Base-by-base conservation (phyloP, 1,140 invertebrate genomes). In the Microplitis mediator region DNA sequence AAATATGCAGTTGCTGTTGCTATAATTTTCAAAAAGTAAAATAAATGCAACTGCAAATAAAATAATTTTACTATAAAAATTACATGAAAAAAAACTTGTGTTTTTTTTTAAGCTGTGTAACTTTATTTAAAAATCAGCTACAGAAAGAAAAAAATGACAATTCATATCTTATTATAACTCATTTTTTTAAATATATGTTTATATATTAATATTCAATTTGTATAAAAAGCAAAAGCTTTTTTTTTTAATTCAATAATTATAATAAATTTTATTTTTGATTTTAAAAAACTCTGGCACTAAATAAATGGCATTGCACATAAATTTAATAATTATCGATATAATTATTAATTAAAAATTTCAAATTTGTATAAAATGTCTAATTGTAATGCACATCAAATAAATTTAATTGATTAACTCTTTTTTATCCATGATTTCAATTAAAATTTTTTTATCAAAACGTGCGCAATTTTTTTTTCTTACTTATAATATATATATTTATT, bases 251-350 rank as follows among this genome's bases (percentile, higher is more conserved):
- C 4, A 9, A 13, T 4, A 56, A 13, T 16, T n/a, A 16, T 56
- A 56, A 56, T 56, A 16, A 56, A 16, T 13, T 31, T 56, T 11
- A 23, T 61, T 32, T 23, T 61, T 61, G 58, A 61, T 23, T 23
- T 34, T 31, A 8, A 23, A 36, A 23, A 35, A 69, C 23, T 60
- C 67, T 69, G 56, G 65, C 65, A 68, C 65, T 61, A 52, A 69
- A 69, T 69, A 56, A 69, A 69, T 69, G 67, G 65, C 65, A 68
- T 32, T n/a, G 65, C 65, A 56, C 65, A 68, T 45, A 6, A 45
- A 9, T 45, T 45, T 45, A 9, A 45, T 45, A 45, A 9, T 11
- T 45, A 45, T 45, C 39, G 3, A 6, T 45, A 45, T 45, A 45
- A 45, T 9, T 45, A 45, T 45, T 8, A 45, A 2, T 9, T 9